These are phyloP conservation scores for Myzus persicae DNA, from an alignment of 1,140 invertebrate species.

Conservation along the genomic window DNA sequence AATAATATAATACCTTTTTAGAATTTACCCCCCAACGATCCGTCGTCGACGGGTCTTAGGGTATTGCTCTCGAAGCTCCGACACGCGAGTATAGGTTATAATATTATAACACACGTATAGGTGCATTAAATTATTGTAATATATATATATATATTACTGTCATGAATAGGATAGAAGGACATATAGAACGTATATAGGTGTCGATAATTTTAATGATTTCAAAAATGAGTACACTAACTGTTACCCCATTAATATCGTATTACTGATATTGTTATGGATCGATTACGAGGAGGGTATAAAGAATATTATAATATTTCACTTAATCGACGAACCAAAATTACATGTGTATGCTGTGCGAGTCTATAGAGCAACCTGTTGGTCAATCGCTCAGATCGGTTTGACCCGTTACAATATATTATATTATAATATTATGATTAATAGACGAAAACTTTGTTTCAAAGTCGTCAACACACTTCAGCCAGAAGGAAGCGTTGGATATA, in stretches of 20 bases:
- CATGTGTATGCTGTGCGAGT: not conserved
- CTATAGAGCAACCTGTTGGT: not conserved
- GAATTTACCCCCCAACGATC: not conserved
- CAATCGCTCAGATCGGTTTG: too few relatives aligned
- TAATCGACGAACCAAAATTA: not conserved
- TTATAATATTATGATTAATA: not conserved
- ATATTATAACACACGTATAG: not conserved
- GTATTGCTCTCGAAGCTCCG: not conserved
- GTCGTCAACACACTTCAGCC: not conserved
- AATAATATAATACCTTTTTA: slow-evolving; percentile 11
- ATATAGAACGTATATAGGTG: not conserved
- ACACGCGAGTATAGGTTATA: not conserved
- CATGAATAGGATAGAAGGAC: not conserved
- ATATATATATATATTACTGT: not conserved
- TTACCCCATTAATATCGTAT: not conserved
- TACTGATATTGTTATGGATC: not conserved
- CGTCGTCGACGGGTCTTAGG: not conserved
- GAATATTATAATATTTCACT: not conserved
- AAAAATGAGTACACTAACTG: not conserved
- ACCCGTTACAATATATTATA: too few relatives aligned
- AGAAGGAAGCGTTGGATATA: not conserved
- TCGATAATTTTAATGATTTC: not conserved
- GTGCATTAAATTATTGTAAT: not conserved
- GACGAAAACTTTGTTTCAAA: not conserved
- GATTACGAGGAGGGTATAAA: not conserved